phyloP scores from a whole-genome alignment of 2,113 vertebrate species.

The Rhea pennata region DNA sequence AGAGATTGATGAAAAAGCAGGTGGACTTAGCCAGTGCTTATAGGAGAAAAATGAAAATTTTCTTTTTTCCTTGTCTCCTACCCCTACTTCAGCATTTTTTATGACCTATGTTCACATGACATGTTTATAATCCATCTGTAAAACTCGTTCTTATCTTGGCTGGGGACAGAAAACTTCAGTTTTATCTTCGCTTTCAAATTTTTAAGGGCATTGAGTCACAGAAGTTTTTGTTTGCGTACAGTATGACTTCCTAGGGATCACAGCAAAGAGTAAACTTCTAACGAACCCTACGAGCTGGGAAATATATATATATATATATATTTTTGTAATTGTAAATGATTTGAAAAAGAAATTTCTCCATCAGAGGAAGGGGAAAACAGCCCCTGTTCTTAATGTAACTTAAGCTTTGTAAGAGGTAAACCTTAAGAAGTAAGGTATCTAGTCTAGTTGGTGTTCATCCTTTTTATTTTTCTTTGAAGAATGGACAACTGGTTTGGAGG shows the following conservation, averaged over 20 bases:
- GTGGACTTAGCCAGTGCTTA: not conserved
- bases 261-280: not conserved
- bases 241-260: not conserved
- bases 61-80: not conserved
- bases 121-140: not conserved
- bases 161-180: not conserved
- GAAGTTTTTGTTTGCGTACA: not conserved
- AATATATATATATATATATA: not conserved
- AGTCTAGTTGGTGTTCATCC: not conserved
- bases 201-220: not conserved
- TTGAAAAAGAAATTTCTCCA: not conserved
- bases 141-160: not conserved
- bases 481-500: slow-evolving; percentile 90
- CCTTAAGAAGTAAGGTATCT: not conserved
- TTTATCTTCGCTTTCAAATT: not conserved
- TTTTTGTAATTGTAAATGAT: not conserved
- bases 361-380: not conserved
- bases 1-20: not conserved
- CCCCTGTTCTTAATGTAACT: not conserved
- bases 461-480: slow-evolving; percentile 73
- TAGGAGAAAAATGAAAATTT: not conserved
- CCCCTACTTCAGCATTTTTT: not conserved
- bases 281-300: not conserved
- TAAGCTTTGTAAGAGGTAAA: not conserved
- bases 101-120: not conserved